phyloP scores from a whole-genome alignment of 30 jellyfish, hydroid and myxozoan genomes.

The Hydractinia echinata region DNA sequence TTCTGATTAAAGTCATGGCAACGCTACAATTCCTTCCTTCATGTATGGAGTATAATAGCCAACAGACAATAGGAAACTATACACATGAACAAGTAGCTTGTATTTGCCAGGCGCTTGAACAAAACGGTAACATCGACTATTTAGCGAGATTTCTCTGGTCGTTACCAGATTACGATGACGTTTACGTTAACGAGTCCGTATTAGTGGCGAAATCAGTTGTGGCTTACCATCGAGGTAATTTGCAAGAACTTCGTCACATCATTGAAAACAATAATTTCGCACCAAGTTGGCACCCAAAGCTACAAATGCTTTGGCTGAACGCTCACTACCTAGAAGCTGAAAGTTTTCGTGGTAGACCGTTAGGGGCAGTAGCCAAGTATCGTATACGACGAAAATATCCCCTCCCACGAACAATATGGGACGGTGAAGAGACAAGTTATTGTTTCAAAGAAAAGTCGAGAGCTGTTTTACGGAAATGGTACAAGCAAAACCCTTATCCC shows the following conservation, averaged over 20 bases:
- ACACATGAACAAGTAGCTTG: slow-evolving; percentile 96
- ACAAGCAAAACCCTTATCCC: slow-evolving; percentile 83
- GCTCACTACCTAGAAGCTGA: slow-evolving; percentile 91
- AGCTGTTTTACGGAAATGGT: slow-evolving; percentile 78
- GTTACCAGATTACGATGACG: slow-evolving; percentile 82
- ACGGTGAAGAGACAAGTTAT: slow-evolving; percentile 95
- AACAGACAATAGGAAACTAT: slow-evolving; percentile 36
- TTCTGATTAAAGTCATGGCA: neutral
- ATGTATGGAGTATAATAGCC: slow-evolving; percentile 7
- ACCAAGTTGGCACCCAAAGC: slow-evolving; percentile 58
- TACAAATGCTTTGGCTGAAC: slow-evolving; percentile 84
- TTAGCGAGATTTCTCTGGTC: slow-evolving; percentile 92
- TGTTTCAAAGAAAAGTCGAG: slow-evolving; percentile 89
- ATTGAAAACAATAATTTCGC: slow-evolving; percentile 71
- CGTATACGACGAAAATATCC: slow-evolving; percentile 95
- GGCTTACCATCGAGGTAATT: slow-evolving; percentile 88
- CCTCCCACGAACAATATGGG: slow-evolving; percentile 92
- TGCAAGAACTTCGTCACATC: slow-evolving; percentile 77
- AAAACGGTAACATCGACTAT: slow-evolving; percentile 88
- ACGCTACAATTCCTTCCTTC: slow-evolving; percentile 12
- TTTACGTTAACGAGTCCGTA: slow-evolving; percentile 68
- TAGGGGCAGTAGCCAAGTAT: slow-evolving; percentile 92
- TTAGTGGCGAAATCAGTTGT: slow-evolving; percentile 84
- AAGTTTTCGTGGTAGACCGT: slow-evolving; percentile 71
- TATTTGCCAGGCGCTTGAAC: slow-evolving; percentile 87